Percentiles rank a stretch among this genome's conserved stretches.
Evolutionary conservation across 35 echinoderm and acorn worm genomes (phyloP).

Genomic region (Heliocidaris erythrogramma): DNA sequence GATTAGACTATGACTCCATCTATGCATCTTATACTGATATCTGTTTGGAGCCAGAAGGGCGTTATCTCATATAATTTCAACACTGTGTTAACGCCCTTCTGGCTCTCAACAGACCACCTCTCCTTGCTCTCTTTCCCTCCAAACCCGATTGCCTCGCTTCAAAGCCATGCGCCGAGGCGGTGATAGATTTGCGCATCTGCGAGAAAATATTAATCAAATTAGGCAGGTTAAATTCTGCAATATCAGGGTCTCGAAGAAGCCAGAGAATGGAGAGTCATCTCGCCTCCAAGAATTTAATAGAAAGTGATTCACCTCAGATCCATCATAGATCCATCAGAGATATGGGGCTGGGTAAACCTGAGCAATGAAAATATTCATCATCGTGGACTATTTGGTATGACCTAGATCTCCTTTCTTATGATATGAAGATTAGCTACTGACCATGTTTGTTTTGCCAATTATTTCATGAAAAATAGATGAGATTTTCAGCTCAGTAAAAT

Average conservation of each 20-base stretch:
- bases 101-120: neutral
- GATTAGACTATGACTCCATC: neutral
- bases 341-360: neutral
- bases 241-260: neutral
- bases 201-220: constrained; percentile 14
- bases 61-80: too few relatives aligned
- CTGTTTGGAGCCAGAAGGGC: too few relatives aligned
- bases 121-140: neutral
- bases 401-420: neutral
- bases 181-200: constrained; percentile 1
- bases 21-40: too few relatives aligned
- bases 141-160: neutral
- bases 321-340: neutral
- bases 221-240: neutral
- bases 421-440: neutral
- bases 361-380: constrained; percentile 18
- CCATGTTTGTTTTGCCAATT: neutral
- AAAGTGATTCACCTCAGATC: neutral
- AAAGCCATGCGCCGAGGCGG: neutral
- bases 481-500: neutral
- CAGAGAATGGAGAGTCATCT: neutral
- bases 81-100: too few relatives aligned
- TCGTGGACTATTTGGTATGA: neutral
- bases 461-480: neutral
- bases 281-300: neutral